Percentiles rank a stretch among this genome's conserved stretches.
Evolutionary conservation across 2,888 invertebrate species (phyloP).

Genomic region (Brenthis daphne): DNA sequence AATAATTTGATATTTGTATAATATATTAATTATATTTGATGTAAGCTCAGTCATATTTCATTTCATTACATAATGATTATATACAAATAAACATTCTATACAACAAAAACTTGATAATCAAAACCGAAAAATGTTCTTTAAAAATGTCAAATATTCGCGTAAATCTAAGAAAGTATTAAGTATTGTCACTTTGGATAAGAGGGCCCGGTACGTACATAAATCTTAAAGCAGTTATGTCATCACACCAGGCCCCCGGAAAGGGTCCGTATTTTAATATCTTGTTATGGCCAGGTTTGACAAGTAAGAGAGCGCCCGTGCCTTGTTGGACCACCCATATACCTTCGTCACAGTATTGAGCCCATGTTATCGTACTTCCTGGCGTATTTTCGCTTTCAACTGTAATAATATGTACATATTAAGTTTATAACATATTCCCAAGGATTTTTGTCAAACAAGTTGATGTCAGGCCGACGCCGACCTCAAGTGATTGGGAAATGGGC

Average conservation of each 20-base stretch:
- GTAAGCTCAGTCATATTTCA: no score
- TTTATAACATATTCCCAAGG: background rate
- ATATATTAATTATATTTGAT: no score
- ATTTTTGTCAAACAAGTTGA: no score
- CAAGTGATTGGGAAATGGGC: no score
- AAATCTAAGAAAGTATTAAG: no score
- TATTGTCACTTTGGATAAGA: background rate
- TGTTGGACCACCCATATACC: slow-evolving; percentile 71
- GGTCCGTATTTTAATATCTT: slow-evolving; percentile 71
- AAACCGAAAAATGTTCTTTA: no score
- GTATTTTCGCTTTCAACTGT: slow-evolving; percentile 68
- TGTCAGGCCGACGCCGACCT: no score
- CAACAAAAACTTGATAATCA: no score
- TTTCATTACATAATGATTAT: background rate
- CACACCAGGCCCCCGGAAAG: slow-evolving; percentile 67
- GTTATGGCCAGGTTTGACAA: slow-evolving; percentile 58
- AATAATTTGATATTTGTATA: background rate
- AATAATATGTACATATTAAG: slow-evolving; percentile 13
- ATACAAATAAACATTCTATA: background rate
- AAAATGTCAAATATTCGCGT: no score
- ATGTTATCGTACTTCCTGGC: slow-evolving; percentile 66
- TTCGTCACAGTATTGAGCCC: slow-evolving; percentile 68
- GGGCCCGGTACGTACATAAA: slow-evolving; percentile 59
- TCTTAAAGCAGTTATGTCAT: slow-evolving; percentile 60
- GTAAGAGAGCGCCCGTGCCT: slow-evolving; percentile 66